Conservation (phyloP, 2,113 vertebrate genomes). For the Oncorhynchus nerka region DNA sequence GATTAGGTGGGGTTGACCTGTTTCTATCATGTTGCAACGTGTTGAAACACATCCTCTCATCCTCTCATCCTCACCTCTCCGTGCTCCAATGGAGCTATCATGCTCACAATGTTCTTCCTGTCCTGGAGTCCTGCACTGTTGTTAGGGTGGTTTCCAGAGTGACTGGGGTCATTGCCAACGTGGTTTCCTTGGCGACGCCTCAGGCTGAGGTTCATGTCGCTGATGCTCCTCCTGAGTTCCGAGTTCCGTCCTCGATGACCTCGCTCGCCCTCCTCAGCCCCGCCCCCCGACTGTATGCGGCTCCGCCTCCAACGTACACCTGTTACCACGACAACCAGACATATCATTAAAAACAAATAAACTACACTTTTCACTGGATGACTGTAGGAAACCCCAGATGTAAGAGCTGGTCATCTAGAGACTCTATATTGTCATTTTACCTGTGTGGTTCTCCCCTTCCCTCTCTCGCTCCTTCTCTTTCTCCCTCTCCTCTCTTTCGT, state of each 20-base stretch:
- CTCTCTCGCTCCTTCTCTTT: constrained; percentile 70
- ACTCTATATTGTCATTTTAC: constrained; percentile 39
- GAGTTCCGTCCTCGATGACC: constrained; percentile 79
- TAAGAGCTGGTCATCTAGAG: neutral
- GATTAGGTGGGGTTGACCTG: constrained; percentile 15
- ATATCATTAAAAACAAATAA: neutral
- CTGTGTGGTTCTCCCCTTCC: constrained; percentile 71
- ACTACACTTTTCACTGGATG: neutral
- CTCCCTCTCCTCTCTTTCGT: constrained; percentile 78
- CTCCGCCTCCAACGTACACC: constrained; percentile 80
- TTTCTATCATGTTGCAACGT: neutral
- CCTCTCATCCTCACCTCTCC: constrained; percentile 58
- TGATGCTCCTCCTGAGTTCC: constrained; percentile 88
- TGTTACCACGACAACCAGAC: constrained; percentile 48
- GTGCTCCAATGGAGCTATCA: constrained; percentile 73
- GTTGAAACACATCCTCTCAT: neutral
- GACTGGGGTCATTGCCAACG: constrained; percentile 51
- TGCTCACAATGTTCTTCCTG: constrained; percentile 85
- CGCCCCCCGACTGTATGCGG: constrained; percentile 80
- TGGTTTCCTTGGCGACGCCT: constrained; percentile 80
- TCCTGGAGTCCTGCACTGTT: constrained; percentile 64
- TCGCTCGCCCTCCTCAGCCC: constrained; percentile 67
- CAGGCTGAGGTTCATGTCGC: constrained; percentile 88
- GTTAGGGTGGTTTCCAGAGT: constrained; percentile 46
- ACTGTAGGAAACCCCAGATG: too few relatives aligned